Evolutionary conservation across 2,113 vertebrate species (phyloP).

Genomic region (Triplophysa rosa): DNA sequence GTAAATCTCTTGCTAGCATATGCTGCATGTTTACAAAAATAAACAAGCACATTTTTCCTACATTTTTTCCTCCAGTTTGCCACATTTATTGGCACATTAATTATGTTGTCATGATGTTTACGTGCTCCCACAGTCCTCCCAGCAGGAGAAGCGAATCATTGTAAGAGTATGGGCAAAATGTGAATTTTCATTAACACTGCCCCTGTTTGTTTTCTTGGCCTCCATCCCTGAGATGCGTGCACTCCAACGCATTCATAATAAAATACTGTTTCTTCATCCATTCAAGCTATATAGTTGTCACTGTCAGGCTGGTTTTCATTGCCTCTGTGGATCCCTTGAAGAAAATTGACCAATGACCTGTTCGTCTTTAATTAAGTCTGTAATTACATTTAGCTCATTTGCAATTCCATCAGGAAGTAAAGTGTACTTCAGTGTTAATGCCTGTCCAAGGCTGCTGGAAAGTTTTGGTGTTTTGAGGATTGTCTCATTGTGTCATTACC

Average conservation of each 20-base stretch:
- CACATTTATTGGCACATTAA: slow-evolving; percentile 26
- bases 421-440: slow-evolving; percentile 23
- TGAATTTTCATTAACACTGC: neutral
- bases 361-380: slow-evolving; percentile 23
- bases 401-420: slow-evolving; percentile 38
- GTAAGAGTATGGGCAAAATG: slow-evolving; percentile 23
- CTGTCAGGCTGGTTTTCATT: neutral
- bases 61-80: neutral
- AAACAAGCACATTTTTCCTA: neutral
- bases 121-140: neutral
- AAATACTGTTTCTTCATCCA: slow-evolving; percentile 26
- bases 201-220: slow-evolving; percentile 27
- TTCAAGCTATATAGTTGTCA: slow-evolving; percentile 24
- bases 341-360: slow-evolving; percentile 27
- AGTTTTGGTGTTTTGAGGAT: slow-evolving; percentile 8
- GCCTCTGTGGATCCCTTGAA: neutral
- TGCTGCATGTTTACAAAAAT: neutral
- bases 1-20: neutral
- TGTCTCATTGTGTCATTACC: slow-evolving; percentile 4
- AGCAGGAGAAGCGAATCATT: slow-evolving; percentile 17
- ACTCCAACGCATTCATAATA: slow-evolving; percentile 35
- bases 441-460: neutral
- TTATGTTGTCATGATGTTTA: slow-evolving; percentile 39
- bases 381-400: slow-evolving; percentile 53
- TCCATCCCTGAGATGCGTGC: neutral